These are phyloP conservation scores for Drosophila tripunctata DNA, from an alignment of 2,888 invertebrate species.

Conservation along the genomic window DNA sequence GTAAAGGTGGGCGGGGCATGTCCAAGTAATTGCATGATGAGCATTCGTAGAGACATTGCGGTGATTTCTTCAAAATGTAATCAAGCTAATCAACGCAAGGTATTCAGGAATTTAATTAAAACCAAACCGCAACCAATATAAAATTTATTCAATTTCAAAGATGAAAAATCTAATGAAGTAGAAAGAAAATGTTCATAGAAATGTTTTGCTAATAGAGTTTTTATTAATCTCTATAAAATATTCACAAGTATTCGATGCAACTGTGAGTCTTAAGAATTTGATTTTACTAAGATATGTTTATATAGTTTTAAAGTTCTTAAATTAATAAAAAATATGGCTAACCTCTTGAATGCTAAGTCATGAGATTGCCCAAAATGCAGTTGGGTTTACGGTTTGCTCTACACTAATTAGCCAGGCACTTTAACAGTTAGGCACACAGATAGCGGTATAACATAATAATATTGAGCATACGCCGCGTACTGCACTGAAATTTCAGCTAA, in stretches of 20 bases:
- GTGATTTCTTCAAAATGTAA: background rate
- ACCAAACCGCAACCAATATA: background rate
- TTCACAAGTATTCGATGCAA: too few relatives aligned
- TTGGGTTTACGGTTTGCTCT: background rate
- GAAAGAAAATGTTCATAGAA: background rate
- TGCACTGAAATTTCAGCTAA: constrained; percentile 12
- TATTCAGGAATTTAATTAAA: constrained; percentile 37
- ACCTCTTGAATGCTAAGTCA: too few relatives aligned
- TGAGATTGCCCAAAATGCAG: too few relatives aligned
- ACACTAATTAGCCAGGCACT: constrained; percentile 19
- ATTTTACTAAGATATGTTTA: too few relatives aligned
- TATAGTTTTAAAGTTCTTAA: too few relatives aligned
- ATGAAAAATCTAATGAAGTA: background rate
- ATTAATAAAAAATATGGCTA: too few relatives aligned
- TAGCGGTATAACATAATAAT: constrained; percentile 7
- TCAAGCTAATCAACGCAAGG: constrained; percentile 33
- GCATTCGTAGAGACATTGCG: constrained; percentile 28
- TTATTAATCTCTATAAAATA: background rate
- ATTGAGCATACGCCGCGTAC: constrained; percentile 42
- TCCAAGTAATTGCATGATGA: constrained; percentile 20
- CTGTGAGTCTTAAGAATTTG: too few relatives aligned
- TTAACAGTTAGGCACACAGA: constrained; percentile 26
- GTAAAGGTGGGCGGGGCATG: background rate
- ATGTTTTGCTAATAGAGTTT: background rate
- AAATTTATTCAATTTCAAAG: background rate